Percentiles rank a stretch among this genome's conserved stretches.
Evolutionary conservation across 2,888 invertebrate genomes (phyloP).

Genomic region (Harpalus rubripes): DNA sequence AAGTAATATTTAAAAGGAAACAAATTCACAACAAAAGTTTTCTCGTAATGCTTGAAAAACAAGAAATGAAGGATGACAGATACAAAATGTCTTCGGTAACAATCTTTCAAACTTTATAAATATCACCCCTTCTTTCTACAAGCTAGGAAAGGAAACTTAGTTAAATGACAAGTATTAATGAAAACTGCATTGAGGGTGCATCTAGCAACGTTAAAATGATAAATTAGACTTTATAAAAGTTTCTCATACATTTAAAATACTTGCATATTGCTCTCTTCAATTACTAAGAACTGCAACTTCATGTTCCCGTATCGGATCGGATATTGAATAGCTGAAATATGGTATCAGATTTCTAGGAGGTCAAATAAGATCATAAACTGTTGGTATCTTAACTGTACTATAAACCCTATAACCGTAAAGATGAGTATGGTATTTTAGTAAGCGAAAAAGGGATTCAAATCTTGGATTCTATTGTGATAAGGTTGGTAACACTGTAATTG

Average conservation of each 20-base stretch:
- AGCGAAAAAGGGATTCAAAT: background rate
- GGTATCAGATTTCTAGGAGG: background rate
- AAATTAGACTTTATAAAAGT: background rate
- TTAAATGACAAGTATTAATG: constrained; percentile 7
- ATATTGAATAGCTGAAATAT: background rate
- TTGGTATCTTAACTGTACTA: background rate
- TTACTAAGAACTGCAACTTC: background rate
- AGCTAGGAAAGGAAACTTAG: background rate
- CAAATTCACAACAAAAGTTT: background rate
- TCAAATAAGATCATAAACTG: background rate
- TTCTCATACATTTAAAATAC: background rate
- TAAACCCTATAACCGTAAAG: background rate
- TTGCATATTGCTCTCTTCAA: background rate
- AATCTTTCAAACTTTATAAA: constrained; percentile 7
- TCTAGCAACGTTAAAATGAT: background rate
- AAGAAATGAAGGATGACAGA: background rate
- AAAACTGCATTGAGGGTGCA: background rate
- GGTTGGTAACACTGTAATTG: too few species aligned
- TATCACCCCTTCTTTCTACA: constrained; percentile 1
- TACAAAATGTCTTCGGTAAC: constrained; percentile 4
- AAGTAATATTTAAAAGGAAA: background rate
- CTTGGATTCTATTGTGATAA: background rate
- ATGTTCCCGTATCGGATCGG: background rate
- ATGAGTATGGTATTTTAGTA: background rate
- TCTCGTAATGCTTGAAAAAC: background rate